These are phyloP conservation scores for Carapus acus DNA, from an alignment of 2,797 vertebrate species.

Conservation along the genomic window DNA sequence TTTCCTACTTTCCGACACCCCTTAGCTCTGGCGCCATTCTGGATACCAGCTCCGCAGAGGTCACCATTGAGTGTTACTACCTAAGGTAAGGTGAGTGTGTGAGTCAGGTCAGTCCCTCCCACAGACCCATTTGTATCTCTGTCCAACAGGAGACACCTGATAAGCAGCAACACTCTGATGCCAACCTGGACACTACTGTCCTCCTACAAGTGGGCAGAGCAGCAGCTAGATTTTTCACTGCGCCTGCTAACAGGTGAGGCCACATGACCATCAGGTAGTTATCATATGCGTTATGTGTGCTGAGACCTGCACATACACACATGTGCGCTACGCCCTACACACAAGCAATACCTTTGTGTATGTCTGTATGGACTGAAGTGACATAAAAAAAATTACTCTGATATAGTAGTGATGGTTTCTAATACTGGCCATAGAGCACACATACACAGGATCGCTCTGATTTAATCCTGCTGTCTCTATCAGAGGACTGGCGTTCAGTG, in stretches of 20 bases:
- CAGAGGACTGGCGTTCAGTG: slow-evolving; percentile 63
- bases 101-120: not conserved
- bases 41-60: slow-evolving; percentile 48
- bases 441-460: slow-evolving; percentile 31
- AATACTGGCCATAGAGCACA: too few species aligned
- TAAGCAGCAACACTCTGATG: slow-evolving; percentile 51
- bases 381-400: too few species aligned
- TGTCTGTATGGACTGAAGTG: too few species aligned
- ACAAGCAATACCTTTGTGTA: too few species aligned
- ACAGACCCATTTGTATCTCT: not conserved
- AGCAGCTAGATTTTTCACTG: slow-evolving; percentile 59
- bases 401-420: too few species aligned
- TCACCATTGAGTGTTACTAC: slow-evolving; percentile 62
- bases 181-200: slow-evolving; percentile 53
- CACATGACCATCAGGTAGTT: too few species aligned
- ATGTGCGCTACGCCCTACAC: too few species aligned
- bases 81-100: slow-evolving; percentile 51
- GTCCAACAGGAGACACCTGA: slow-evolving; percentile 53
- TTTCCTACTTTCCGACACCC: slow-evolving; percentile 51
- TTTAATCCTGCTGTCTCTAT: slow-evolving; percentile 32
- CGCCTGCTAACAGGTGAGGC: slow-evolving; percentile 62
- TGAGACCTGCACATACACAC: too few species aligned
- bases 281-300: too few species aligned
- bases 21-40: slow-evolving; percentile 44
- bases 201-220: slow-evolving; percentile 21